A percentile compares a stretch with the other conserved stretches of the same genome.
Conservation (phyloP, 2,113 vertebrate genomes). For the Eublepharis macularius region DNA sequence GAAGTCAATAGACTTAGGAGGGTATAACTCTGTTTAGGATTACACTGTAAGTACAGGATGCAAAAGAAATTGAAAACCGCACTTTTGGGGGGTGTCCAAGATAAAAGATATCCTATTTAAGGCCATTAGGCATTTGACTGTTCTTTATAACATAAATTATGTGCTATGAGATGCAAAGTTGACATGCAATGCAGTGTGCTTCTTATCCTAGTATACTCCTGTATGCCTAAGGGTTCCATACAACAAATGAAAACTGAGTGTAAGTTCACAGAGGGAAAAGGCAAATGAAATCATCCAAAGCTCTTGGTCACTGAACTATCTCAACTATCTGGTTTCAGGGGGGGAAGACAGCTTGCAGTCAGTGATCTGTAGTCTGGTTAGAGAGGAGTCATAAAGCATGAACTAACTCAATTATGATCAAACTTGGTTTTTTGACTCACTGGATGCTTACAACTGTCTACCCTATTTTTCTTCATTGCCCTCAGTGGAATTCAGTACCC, state of each 20-base stretch:
- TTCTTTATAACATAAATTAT: too few species aligned
- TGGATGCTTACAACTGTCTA: conserved; percentile 20
- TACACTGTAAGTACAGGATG: too few species aligned
- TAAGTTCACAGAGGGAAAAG: background rate
- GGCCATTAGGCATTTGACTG: too few species aligned
- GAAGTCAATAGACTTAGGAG: too few species aligned
- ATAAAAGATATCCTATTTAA: background rate
- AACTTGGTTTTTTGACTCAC: conserved; percentile 4
- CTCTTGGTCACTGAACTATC: conserved; percentile 35
- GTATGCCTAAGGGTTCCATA: background rate
- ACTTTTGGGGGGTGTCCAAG: background rate
- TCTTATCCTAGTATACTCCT: background rate
- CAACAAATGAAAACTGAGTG: background rate
- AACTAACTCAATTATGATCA: background rate
- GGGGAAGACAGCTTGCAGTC: conserved; percentile 9
- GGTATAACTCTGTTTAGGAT: too few species aligned
- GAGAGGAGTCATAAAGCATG: conserved; percentile 49
- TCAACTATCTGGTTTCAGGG: conserved; percentile 36
- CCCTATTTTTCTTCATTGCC: background rate
- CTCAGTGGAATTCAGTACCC: background rate
- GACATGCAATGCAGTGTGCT: background rate
- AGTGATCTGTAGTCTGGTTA: conserved; percentile 14
- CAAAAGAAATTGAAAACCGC: too few species aligned
- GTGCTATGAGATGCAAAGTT: background rate
- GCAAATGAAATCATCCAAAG: background rate